Conservation (phyloP, 2,113 vertebrate genomes). For the Malurus cyaneus region DNA sequence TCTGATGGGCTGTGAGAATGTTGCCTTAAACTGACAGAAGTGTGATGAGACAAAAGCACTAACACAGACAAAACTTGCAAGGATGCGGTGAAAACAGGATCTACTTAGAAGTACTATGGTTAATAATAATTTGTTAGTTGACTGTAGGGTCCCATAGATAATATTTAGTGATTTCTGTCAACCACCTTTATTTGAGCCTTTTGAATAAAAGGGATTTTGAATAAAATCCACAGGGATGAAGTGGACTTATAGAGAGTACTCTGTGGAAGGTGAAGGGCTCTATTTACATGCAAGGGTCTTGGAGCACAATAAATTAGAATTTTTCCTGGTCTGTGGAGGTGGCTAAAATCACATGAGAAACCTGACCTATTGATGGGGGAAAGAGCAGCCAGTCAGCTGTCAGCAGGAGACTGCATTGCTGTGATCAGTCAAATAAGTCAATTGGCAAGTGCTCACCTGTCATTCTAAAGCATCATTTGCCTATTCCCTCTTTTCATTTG, state of each 20-base stretch:
- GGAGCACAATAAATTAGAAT: background rate
- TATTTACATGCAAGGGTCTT: background rate
- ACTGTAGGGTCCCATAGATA: background rate
- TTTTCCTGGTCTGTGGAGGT: background rate
- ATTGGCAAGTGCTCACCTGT: background rate
- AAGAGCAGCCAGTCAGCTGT: background rate
- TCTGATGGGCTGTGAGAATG: background rate
- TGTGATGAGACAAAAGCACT: background rate
- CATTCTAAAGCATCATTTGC: background rate
- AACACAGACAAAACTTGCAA: background rate
- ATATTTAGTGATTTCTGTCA: background rate
- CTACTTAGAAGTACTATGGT: background rate
- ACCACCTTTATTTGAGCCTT: fast-evolving
- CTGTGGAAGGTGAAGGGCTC: background rate
- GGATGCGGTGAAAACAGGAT: background rate
- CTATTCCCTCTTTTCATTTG: background rate
- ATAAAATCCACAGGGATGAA: background rate
- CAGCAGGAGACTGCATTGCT: background rate
- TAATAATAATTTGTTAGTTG: background rate
- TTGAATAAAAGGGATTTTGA: background rate
- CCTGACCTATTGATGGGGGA: background rate
- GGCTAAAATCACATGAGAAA: background rate
- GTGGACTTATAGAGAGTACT: background rate
- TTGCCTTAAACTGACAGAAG: background rate
- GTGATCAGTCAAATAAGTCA: background rate